Evolutionary conservation across 2,797 vertebrate species (phyloP).

Genomic region (Ctenochaetus hawaiiensis): DNA sequence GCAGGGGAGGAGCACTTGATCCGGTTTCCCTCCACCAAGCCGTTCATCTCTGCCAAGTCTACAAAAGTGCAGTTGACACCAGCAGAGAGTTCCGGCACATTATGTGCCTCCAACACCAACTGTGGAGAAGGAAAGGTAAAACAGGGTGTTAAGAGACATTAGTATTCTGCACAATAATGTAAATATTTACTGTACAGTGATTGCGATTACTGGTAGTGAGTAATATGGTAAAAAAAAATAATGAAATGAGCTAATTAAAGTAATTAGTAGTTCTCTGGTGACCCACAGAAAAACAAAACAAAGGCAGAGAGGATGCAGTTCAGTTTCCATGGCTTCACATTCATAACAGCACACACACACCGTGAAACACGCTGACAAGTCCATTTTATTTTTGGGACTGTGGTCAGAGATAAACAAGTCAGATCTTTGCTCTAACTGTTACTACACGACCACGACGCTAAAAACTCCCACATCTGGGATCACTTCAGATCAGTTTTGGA

Average conservation of each 20-base stretch:
- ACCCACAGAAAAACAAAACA: not conserved
- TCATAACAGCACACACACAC: not conserved
- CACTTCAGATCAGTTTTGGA: conserved; percentile 33
- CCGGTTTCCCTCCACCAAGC: conserved; percentile 94
- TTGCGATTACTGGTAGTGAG: not conserved
- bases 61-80: conserved; percentile 98
- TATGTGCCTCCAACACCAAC: conserved; percentile 96
- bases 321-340: conserved; percentile 3
- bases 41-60: conserved; percentile 96
- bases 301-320: not conserved
- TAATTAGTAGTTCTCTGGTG: not conserved
- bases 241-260: conserved; percentile 6
- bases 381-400: conserved; percentile 6
- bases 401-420: conserved; percentile 21
- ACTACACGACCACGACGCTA: not conserved
- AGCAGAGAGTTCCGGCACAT: conserved; percentile 95
- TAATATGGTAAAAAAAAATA: not conserved
- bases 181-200: not conserved
- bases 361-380: not conserved
- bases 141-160: not conserved
- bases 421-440: conserved; percentile 4
- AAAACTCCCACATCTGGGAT: conserved; percentile 30
- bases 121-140: conserved; percentile 59
- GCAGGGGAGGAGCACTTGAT: conserved; percentile 95
- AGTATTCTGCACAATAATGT: not conserved